Conservation (phyloP, 1,140 invertebrate genomes). For the Pomacea maculata region DNA sequence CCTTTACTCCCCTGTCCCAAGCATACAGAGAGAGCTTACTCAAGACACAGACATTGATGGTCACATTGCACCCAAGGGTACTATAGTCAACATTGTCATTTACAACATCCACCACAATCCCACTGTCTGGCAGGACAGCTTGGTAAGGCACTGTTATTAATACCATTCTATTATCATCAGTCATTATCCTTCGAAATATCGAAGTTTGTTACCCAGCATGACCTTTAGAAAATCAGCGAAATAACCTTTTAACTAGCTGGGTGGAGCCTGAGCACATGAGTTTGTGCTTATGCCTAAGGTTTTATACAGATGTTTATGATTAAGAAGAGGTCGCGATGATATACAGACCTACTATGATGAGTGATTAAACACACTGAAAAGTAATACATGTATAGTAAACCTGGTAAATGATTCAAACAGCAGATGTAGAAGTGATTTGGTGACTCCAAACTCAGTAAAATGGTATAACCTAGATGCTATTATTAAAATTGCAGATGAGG, state of each 20-base stretch:
- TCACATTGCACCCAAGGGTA: constrained; percentile 29
- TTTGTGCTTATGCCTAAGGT: too few species aligned
- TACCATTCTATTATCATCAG: too few species aligned
- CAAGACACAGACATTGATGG: constrained; percentile 35
- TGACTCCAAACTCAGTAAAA: too few species aligned
- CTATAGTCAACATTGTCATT: constrained; percentile 34
- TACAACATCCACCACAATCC: constrained; percentile 44
- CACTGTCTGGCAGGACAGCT: constrained; percentile 41
- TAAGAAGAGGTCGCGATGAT: too few species aligned
- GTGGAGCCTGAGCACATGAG: not conserved
- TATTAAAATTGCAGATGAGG: not conserved
- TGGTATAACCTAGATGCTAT: not conserved
- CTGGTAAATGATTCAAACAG: not conserved
- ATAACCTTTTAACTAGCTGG: not conserved
- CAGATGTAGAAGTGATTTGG: not conserved
- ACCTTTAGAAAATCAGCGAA: not conserved
- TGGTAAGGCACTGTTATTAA: constrained; percentile 23
- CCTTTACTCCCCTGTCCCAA: constrained; percentile 68
- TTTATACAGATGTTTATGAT: too few species aligned
- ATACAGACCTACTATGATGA: too few species aligned
- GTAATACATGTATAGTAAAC: too few species aligned
- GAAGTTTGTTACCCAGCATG: not conserved
- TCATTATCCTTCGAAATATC: not conserved
- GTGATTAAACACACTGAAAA: too few species aligned
- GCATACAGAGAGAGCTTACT: constrained; percentile 74